Base-by-base conservation (phyloP, 2,113 vertebrate genomes). In the Anoplopoma fimbria region DNA sequence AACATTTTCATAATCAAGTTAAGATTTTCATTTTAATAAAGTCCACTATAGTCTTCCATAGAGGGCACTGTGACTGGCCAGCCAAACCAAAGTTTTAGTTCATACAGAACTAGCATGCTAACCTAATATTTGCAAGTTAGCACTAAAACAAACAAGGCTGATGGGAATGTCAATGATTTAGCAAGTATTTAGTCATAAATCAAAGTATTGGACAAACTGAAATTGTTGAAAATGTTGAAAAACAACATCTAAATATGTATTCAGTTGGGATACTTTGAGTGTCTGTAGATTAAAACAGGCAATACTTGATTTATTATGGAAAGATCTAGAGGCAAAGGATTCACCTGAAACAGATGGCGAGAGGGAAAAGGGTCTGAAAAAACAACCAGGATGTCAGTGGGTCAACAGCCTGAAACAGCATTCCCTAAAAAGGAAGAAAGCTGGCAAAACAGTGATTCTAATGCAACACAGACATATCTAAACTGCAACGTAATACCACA, bases 341-440 rank as follows among this genome's bases (percentile, higher is more conserved):
- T 68, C 4, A 38, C 7, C 25, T 40, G 31, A 61, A 62, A 53
- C 27, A 23, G 3, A 38, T 15, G 0, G 31, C 3, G 6, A 67
- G 25, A 63, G 76, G 40, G 15, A 62, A 40, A 36, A 36, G 2
- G 17, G 7, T 25, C 57, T 74, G 17, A 70, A 25, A 65, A 65
- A 77, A 75, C 25, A 79, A 33, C 23, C 25, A 10, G 38, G 57
- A 64, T 62, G 3, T 40, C 73, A 83, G 49, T 25, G 40, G 51
- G 69, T 81, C 12, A 75, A 23, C 23, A 15, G 63, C 29, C 49
- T 15, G n/a, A 47, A 84, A 88, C n/a, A 0, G 71, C 55, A 69
- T 60, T 83, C 53, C 58, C 45, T 65, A 4, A 40, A 36, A 33
- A 53, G 40, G 14, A 19, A 57, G 10, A 76, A 42, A 27, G 5